Evolutionary conservation across 2,797 vertebrate species (phyloP), one percentile per base, ranked within the genome.

Genomic region (Schizothorax lantsangensis): DNA sequence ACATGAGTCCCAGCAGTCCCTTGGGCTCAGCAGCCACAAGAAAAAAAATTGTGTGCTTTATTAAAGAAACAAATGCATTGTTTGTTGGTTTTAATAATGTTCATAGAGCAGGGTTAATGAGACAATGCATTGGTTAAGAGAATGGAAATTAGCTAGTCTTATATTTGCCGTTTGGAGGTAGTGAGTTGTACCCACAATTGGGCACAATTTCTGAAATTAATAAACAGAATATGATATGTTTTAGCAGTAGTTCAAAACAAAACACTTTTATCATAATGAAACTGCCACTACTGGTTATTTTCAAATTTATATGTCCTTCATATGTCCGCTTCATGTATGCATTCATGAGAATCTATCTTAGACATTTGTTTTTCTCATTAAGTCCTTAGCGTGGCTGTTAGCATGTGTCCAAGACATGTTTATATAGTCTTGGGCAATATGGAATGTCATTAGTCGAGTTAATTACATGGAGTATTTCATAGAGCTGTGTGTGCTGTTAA

Each of bases 381-480:
- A 52, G 21, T 59, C 33, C 5, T 47, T 21, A 17, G 11, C 74
- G 54, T 43, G n/a, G 75, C 45, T 74, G 33, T 43, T 21, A 49
- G 78, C 49, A 17, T 15, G 21, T 57, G 66, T 75, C 36, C 49
- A 64, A 69, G 54, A 38, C 30, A 66, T 49, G 47, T 33, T 52
- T 79, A 4, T 81, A 23, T 36, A 45, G 30, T 82, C 49, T 71
- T 45, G n/a, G 40, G 26, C 19, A 64, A 83, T 64, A 66, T 52
- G 9, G 17, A 71, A 59, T 85, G 21, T 59, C 72, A 82, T 71
- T 47, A 19, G 30, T 72, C 36, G 8, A 33, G 23, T 83, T 78
- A 52, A 88, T 68, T 80, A 81, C 57, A 52, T 62, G 17, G 14
- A 62, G 54, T 68, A 45, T 88, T 72, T 72, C 14, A 1, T 30